Evolutionary conservation across 37 sponge, comb jelly and placozoan genomes (phyloP), one percentile per base, ranked within the genome.

Genomic region (Ephydatia muelleri): DNA sequence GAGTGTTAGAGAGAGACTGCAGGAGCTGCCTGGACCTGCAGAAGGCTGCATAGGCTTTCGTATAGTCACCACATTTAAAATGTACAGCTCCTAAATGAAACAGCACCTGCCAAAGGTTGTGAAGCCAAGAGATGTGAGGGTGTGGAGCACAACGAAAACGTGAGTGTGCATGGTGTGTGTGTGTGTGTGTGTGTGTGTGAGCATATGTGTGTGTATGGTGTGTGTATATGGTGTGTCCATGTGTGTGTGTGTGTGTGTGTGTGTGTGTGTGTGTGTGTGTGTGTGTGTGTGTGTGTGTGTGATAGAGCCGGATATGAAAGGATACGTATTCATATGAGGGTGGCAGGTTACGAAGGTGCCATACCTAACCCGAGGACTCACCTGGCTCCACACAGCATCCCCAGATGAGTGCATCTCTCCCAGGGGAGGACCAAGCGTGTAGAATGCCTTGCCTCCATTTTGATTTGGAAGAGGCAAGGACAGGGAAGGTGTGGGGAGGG

Each of bases 31-130:
- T 22, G 32, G 70, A 36, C 38, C 29, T 57, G 21, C 3, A 29
- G 47, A 85, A 82, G 38, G 16, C 36, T 13, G 31, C 39, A 38
- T 32, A 78, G 25, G 91, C 80, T 4, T 25, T 37, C 13, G 70
- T 35, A 72, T 75, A 84, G 35, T 93, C 75, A 12, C 75, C 88
- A 14, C 66, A 49, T 48, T 67, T 43, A 32, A 93, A 87, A 35
- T 87, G 64, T 67, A 49, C 79, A 75, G 13, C 89, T 14, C 57
- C 93, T 28, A 92, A 71, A 64, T 72, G 77, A 77, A 79, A 88
- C 22, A 29, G 22, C 38, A 92, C n/a, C 93, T 92, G 77, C 8
- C n/a, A n/a, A n/a, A n/a, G n/a, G n/a, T n/a, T n/a, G n/a, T n/a
- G n/a, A n/a, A n/a, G n/a, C n/a, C n/a, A n/a, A n/a, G n/a, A n/a